Percentiles rank a stretch among this genome's conserved stretches.
phyloP scores from a whole-genome alignment of 2,113 vertebrate species.

The Callochromis pleurospilus region DNA sequence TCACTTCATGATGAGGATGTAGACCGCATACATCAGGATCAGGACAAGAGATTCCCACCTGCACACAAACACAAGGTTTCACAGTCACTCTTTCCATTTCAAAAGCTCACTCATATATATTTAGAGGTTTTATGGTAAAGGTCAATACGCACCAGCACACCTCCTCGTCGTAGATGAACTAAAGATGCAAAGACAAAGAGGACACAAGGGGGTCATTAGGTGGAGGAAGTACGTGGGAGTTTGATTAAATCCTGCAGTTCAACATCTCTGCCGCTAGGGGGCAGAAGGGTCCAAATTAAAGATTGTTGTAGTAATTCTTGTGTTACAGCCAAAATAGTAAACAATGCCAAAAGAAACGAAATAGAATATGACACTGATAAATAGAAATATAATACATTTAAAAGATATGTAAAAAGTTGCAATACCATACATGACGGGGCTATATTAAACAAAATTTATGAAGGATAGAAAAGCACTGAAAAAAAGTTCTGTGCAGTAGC shows the following conservation, averaged over 20 bases:
- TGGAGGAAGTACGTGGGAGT: background rate
- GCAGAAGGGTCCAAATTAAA: background rate
- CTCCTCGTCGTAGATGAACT: constrained; percentile 95
- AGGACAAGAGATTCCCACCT: constrained; percentile 94
- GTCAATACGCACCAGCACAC: constrained; percentile 83
- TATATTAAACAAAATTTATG: background rate
- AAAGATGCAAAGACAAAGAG: constrained; percentile 58
- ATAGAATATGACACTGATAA: accelerated
- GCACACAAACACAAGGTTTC: background rate
- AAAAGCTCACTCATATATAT: background rate
- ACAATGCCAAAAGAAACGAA: accelerated
- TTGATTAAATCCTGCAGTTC: background rate
- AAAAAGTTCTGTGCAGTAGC: accelerated
- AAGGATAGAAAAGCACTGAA: background rate
- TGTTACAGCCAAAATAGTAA: background rate
- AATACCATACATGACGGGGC: accelerated
- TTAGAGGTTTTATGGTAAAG: accelerated
- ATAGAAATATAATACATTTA: background rate
- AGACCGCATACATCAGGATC: constrained; percentile 85
- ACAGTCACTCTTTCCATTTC: accelerated
- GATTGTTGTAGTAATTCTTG: background rate
- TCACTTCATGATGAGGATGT: constrained; percentile 98
- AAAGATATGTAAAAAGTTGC: background rate
- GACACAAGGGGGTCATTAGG: background rate
- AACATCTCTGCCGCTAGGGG: constrained; percentile 9